A percentile compares a stretch with the other conserved stretches of the same genome.
phyloP scores from a whole-genome alignment of 2,113 vertebrate genomes.

The Piprites chloris region DNA sequence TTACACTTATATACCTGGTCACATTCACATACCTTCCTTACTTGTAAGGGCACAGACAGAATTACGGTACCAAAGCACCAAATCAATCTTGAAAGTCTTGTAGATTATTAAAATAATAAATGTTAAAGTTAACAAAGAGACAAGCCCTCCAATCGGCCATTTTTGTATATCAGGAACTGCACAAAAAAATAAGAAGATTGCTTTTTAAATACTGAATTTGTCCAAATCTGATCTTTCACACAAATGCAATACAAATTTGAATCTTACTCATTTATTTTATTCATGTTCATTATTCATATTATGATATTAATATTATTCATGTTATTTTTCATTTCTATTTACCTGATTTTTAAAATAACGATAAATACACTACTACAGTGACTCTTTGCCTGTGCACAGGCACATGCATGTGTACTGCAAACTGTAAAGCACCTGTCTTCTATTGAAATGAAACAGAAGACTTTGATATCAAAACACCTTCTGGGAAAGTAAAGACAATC shows the following conservation, averaged over 20 bases:
- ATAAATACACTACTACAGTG: neutral
- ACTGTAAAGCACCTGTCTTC: neutral
- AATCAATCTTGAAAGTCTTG: conserved; percentile 84
- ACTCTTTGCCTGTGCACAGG: neutral
- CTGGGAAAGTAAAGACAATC: neutral
- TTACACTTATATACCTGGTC: neutral
- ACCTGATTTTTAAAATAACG: neutral
- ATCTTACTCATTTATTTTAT: too few relatives aligned
- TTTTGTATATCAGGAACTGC: conserved; percentile 73
- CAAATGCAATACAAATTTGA: neutral
- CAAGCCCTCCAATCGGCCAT: conserved; percentile 64
- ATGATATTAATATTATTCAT: too few relatives aligned
- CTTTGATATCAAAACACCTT: neutral
- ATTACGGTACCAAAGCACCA: conserved; percentile 83
- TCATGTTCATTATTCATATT: too few relatives aligned
- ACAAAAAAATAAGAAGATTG: neutral
- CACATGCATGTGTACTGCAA: neutral
- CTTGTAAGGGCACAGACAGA: conserved; percentile 69
- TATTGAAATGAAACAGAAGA: neutral
- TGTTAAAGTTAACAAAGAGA: conserved; percentile 62
- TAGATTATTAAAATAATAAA: conserved; percentile 66
- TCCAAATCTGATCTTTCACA: neutral
- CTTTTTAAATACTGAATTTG: neutral
- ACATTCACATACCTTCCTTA: conserved; percentile 75
- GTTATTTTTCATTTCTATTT: neutral